Evolutionary conservation across 2,113 vertebrate species (phyloP).

Genomic region (Erpornis zantholeuca): DNA sequence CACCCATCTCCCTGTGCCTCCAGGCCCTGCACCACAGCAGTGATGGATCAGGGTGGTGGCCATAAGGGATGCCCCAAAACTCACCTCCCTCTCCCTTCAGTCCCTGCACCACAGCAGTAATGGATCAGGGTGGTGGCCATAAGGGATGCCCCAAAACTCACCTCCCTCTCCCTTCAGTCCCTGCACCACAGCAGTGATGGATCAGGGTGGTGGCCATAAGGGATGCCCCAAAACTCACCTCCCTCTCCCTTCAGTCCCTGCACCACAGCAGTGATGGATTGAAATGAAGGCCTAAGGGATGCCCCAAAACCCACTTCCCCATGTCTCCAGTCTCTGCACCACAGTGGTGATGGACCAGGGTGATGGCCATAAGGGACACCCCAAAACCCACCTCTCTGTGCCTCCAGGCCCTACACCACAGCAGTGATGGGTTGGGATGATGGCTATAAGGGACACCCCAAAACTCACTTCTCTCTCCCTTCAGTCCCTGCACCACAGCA

Average conservation of each 20-base stretch:
- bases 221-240: too few relatives aligned
- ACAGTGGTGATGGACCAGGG: neutral
- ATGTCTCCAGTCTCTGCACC: accelerated
- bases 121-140: too few relatives aligned
- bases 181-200: accelerated
- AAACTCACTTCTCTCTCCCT: too few relatives aligned
- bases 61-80: too few relatives aligned
- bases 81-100: neutral
- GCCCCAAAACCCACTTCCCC: accelerated
- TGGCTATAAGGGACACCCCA: neutral
- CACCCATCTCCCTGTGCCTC: neutral
- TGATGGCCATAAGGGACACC: neutral
- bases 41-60: too few relatives aligned
- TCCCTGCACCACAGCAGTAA: neutral
- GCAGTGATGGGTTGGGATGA: accelerated
- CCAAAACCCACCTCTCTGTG: neutral
- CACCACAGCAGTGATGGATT: too few relatives aligned
- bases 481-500: accelerated
- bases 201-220: neutral
- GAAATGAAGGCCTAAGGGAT: neutral
- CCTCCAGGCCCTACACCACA: accelerated
- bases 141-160: too few relatives aligned
- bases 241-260: accelerated
- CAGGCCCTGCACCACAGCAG: neutral
- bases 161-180: neutral